phyloP scores from a whole-genome alignment of 2,113 vertebrate species.

The Ammodytes dubius region DNA sequence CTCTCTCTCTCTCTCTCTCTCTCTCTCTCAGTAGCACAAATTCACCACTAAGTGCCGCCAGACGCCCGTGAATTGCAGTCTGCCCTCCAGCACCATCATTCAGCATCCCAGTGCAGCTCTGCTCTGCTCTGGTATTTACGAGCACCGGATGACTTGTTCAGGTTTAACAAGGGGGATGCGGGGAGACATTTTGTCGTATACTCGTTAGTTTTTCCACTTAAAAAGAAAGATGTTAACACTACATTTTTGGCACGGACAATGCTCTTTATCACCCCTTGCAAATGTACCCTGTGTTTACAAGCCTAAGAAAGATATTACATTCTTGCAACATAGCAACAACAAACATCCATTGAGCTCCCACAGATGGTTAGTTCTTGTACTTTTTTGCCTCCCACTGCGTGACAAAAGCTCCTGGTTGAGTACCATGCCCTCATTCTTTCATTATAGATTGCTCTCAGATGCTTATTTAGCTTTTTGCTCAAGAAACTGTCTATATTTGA shows the following conservation, averaged over 20 bases:
- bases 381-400: neutral
- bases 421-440: neutral
- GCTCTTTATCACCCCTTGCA: slow-evolving; percentile 25
- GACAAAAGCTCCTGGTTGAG: neutral
- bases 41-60: slow-evolving; percentile 73
- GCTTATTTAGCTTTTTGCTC: neutral
- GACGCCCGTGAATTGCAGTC: slow-evolving; percentile 33
- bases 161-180: slow-evolving; percentile 53
- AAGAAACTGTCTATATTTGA: neutral
- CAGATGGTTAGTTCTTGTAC: slow-evolving; percentile 1
- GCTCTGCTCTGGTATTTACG: slow-evolving; percentile 63
- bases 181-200: slow-evolving; percentile 56
- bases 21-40: slow-evolving; percentile 16
- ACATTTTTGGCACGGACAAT: slow-evolving; percentile 22
- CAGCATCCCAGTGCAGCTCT: slow-evolving; percentile 34
- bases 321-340: slow-evolving; percentile 33
- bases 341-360: slow-evolving; percentile 35
- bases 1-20: neutral
- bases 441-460: neutral
- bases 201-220: slow-evolving; percentile 9
- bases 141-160: slow-evolving; percentile 57
- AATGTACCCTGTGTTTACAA: slow-evolving; percentile 48
- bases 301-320: neutral
- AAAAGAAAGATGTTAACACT: slow-evolving; percentile 17
- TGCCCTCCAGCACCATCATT: slow-evolving; percentile 1